Base-by-base conservation (phyloP, 2,888 invertebrate species). In the Adela reaumurella region DNA sequence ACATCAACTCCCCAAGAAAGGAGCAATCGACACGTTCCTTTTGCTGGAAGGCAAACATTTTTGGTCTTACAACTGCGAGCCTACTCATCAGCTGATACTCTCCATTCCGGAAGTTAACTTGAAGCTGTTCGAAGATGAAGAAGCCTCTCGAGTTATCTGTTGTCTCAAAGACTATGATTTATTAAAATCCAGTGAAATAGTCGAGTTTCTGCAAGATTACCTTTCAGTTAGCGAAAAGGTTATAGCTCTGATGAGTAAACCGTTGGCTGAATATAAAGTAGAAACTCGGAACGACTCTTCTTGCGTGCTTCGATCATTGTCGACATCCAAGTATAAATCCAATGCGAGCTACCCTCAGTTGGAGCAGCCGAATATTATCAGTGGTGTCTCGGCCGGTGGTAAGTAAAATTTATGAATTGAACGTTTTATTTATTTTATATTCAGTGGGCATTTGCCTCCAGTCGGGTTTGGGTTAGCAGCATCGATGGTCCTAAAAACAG, bases 311-410 rank as follows among this genome's bases (percentile, higher is more conserved):
- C 60, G 70, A 58, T 62, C 60, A 53, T 56, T 71, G 41, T 59
- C 54, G 45, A 65, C 76, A 48, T 58, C 57, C 45, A 57, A 57
- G 52, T 53, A 53, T 19, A 29, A 52, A 41, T 60, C 57, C 42
- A 50, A 58, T 29, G 55, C 61, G 14, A 53, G 56, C 19, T 68
- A 63, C 55, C 60, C 63, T n/a, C 67, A 60, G 54, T 58, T 80
- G 48, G 79, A 80, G 56, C 78, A 76, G 56, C 80, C 80, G 19
- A 80, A 80, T 58, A 73, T 80, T 42, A 61, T 80, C 53, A 69
- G 73, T 51, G 80, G 80, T 35, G 62, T 76, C 19, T 59, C 70
- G 46, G 80, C 79, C 45, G 80, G 80, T 68, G 78, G 80, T 79
- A 68, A 59, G 20, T 51, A 46, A 29, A 42, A 42, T 24, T 48